Evolutionary conservation across 2,888 invertebrate species (phyloP).

Genomic region (Oligia latruncula): DNA sequence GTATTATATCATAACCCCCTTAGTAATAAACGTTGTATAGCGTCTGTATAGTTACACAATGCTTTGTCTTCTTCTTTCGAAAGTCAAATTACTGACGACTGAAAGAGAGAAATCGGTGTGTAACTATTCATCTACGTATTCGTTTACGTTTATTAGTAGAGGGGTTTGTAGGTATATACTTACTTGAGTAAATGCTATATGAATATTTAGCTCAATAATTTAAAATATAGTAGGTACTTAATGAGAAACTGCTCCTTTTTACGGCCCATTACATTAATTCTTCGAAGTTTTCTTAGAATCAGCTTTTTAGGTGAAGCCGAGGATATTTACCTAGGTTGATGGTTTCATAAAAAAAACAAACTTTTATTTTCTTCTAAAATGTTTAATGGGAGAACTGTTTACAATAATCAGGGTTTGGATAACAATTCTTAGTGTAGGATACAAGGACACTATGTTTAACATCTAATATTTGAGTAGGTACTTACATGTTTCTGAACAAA

Average conservation of each 20-base stretch:
- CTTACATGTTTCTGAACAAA: constrained; percentile 2
- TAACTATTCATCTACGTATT: too few species aligned
- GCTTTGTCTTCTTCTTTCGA: too few species aligned
- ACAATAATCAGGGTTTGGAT: constrained; percentile 44
- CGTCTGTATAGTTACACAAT: too few species aligned
- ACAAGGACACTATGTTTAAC: constrained; percentile 47
- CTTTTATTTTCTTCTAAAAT: constrained; percentile 45
- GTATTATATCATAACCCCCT: too few species aligned
- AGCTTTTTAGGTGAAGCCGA: background rate
- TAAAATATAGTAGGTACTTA: background rate
- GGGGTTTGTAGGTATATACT: too few species aligned
- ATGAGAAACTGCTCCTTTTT: background rate
- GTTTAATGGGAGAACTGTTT: constrained; percentile 49
- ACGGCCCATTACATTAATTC: background rate
- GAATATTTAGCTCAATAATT: background rate
- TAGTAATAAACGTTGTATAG: too few species aligned
- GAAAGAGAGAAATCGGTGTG: too few species aligned
- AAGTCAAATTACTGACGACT: too few species aligned
- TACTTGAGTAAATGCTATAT: background rate
- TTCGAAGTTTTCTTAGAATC: background rate
- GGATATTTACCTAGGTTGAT: background rate
- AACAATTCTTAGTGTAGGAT: constrained; percentile 52
- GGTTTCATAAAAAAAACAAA: background rate
- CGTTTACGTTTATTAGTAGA: too few species aligned
- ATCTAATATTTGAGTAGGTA: constrained; percentile 38